phyloP scores from a whole-genome alignment of 2,888 invertebrate species.

The Drosophila colorata region DNA sequence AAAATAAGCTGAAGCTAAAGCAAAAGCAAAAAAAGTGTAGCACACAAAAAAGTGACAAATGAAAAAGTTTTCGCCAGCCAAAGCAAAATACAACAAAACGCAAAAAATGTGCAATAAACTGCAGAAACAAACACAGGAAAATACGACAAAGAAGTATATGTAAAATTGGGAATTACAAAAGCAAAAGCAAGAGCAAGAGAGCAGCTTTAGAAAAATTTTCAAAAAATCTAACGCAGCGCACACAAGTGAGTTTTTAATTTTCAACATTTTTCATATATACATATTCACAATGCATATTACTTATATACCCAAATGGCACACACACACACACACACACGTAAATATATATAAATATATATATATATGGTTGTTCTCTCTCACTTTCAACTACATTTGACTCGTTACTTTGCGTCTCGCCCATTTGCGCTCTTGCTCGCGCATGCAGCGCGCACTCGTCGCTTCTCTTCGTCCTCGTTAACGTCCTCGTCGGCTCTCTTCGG shows the following conservation, averaged over 20 bases:
- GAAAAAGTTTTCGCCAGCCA: conserved; percentile 27
- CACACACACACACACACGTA: conserved; percentile 41
- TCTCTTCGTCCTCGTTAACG: conserved; percentile 40
- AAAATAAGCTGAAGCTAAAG: neutral
- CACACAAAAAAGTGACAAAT: conserved; percentile 49
- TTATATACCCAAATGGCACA: conserved; percentile 49
- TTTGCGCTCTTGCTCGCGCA: conserved; percentile 42
- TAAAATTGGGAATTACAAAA: conserved; percentile 37
- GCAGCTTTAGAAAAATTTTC: neutral
- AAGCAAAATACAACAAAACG: conserved; percentile 29
- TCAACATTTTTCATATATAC: conserved; percentile 60
- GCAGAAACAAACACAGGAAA: conserved; percentile 16
- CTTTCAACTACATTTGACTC: conserved; percentile 45
- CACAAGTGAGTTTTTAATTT: conserved; percentile 75
- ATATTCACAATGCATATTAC: conserved; percentile 55
- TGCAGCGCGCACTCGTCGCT: conserved; percentile 69
- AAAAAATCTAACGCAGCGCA: conserved; percentile 57
- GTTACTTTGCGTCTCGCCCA: conserved; percentile 58
- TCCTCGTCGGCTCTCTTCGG: conserved; percentile 41
- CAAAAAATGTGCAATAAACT: conserved; percentile 73
- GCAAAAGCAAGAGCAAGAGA: conserved; percentile 10
- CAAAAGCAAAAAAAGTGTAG: conserved; percentile 31
- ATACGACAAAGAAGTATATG: conserved; percentile 26
- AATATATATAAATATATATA: conserved; percentile 9
- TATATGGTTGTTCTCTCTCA: conserved; percentile 24